Percentiles rank a stretch among this genome's conserved stretches.
Evolutionary conservation across 2,113 vertebrate species (phyloP).

Genomic region (Lophochroa leadbeateri): DNA sequence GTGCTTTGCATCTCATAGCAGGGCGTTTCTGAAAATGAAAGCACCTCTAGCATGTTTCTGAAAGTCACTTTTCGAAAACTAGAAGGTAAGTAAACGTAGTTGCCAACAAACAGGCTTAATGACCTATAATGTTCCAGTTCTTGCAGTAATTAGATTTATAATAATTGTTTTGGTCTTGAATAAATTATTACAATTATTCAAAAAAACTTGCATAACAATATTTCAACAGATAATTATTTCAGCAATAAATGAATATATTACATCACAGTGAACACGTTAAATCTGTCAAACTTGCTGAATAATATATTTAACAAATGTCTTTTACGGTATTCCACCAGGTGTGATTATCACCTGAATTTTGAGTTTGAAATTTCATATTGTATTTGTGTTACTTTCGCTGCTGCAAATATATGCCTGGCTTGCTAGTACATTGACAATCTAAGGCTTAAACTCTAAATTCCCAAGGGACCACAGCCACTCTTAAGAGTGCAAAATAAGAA

Average conservation of each 20-base stretch:
- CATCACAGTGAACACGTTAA: neutral
- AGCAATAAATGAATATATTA: neutral
- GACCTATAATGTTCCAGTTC: neutral
- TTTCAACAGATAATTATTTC: neutral
- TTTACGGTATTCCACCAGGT: neutral
- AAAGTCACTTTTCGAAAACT: neutral
- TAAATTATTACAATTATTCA: neutral
- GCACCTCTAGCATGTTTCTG: neutral
- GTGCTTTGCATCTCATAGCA: neutral
- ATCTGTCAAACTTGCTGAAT: neutral
- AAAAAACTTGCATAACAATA: neutral
- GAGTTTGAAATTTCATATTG: neutral
- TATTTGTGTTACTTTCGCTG: neutral
- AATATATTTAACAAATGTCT: neutral
- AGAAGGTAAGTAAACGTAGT: neutral
- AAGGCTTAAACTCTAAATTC: neutral
- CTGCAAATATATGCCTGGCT: neutral
- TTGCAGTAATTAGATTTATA: neutral
- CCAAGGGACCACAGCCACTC: neutral
- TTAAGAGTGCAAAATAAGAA: neutral
- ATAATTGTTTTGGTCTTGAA: neutral
- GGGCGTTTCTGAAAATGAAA: neutral
- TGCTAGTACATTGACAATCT: neutral
- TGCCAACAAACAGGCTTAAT: neutral
- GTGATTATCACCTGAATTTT: neutral